A percentile compares a stretch with the other conserved stretches of the same genome.
Conservation (phyloP, 2,888 invertebrate genomes). For the Chromoteleia sp. region DNA sequence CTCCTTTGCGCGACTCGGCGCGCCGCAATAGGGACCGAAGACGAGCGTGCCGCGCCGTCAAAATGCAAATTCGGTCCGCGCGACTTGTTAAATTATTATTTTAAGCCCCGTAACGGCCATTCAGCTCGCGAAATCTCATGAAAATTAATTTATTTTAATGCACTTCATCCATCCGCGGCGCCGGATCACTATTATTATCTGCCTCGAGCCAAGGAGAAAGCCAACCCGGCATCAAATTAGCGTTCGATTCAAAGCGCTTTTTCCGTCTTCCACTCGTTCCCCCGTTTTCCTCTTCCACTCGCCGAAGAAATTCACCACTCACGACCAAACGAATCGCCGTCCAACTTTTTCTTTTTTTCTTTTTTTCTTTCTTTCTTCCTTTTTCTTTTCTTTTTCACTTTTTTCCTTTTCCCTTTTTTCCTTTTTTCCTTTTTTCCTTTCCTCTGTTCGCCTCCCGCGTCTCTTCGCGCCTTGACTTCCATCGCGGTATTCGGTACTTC, state of each 20-base stretch:
- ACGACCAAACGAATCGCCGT: conserved; percentile 69
- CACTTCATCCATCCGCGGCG: conserved; percentile 74
- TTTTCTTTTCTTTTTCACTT: conserved; percentile 5
- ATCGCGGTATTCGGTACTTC: conserved; percentile 36
- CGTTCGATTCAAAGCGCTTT: conserved; percentile 80
- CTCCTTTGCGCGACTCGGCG: conserved; percentile 32
- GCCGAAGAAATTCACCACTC: conserved; percentile 72
- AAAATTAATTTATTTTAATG: conserved; percentile 82
- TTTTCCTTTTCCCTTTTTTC: background rate
- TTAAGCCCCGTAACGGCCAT: conserved; percentile 80
- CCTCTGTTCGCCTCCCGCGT: background rate
- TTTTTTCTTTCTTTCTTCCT: background rate
- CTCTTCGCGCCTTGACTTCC: conserved; percentile 49
- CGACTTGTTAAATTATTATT: conserved; percentile 81
- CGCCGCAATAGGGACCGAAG: conserved; percentile 46
- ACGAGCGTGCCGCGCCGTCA: conserved; percentile 73
- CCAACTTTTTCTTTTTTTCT: conserved; percentile 32
- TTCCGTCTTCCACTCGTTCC: conserved; percentile 68
- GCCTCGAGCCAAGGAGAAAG: conserved; percentile 61
- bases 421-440: conserved; percentile 13
- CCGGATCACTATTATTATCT: conserved; percentile 72
- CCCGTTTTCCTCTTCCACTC: conserved; percentile 49
- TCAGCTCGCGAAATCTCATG: conserved; percentile 80
- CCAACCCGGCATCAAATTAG: conserved; percentile 76
- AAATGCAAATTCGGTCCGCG: conserved; percentile 79